Conservation (phyloP, 2,888 invertebrate genomes). For the Thereva nobilitata region DNA sequence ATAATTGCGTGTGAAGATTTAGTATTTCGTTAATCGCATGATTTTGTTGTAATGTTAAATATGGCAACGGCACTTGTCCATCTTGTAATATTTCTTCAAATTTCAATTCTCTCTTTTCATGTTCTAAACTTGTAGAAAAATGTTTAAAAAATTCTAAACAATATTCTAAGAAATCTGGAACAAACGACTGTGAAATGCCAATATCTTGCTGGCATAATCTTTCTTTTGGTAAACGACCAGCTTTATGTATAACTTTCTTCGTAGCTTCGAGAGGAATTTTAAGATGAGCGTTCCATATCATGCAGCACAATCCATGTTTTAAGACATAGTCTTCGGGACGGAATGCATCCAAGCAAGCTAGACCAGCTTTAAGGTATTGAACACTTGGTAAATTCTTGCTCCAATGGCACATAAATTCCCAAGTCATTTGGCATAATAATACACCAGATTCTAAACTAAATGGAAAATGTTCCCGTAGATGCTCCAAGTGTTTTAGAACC, state of each 20-base stretch:
- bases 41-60: conserved; percentile 75
- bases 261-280: conserved; percentile 76
- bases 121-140: conserved; percentile 50
- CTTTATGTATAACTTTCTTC: conserved; percentile 77
- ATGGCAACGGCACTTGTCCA: conserved; percentile 65
- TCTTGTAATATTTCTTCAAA: conserved; percentile 55
- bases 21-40: conserved; percentile 76
- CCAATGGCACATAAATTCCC: conserved; percentile 91
- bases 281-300: conserved; percentile 90
- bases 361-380: conserved; percentile 69
- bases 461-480: conserved; percentile 79
- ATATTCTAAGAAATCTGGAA: conserved; percentile 68
- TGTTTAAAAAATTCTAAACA: conserved; percentile 52
- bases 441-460: conserved; percentile 80
- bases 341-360: conserved; percentile 66
- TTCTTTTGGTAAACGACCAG: conserved; percentile 84
- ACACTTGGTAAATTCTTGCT: conserved; percentile 73
- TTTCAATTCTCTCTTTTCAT: conserved; percentile 51
- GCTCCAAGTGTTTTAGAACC: conserved; percentile 66
- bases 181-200: conserved; percentile 68
- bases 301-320: conserved; percentile 79
- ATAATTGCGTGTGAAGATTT: conserved; percentile 79
- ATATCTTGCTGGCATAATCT: conserved; percentile 78
- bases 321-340: conserved; percentile 51
- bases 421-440: conserved; percentile 82